Evolutionary conservation across 1,140 invertebrate species (phyloP).

Genomic region (Campodea augens): DNA sequence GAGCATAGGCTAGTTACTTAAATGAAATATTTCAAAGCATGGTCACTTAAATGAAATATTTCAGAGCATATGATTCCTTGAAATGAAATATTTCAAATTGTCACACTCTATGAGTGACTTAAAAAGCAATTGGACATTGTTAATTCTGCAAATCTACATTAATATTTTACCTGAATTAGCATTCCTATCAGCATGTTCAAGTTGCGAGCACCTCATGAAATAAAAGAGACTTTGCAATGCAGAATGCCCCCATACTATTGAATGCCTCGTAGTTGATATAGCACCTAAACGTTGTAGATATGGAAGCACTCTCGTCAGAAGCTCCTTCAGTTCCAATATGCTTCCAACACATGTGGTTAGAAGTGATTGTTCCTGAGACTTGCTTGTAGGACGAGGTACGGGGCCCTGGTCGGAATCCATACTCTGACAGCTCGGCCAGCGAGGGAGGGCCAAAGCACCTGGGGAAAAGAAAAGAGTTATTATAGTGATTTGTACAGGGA

Average conservation of each 20-base stretch:
- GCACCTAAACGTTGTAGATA: constrained; percentile 19
- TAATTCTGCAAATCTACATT: no score
- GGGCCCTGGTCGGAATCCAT: constrained; percentile 16
- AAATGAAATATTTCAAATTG: no score
- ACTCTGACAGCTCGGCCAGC: constrained; percentile 46
- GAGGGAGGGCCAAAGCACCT: constrained; percentile 61
- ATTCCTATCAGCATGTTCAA: no score
- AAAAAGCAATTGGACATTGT: no score
- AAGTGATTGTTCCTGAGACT: constrained; percentile 43
- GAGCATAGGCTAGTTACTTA: no score
- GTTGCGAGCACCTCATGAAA: constrained; percentile 77
- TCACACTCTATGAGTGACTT: no score
- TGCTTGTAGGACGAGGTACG: constrained; percentile 25
- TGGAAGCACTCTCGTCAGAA: constrained; percentile 36
- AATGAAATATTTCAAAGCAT: no score
- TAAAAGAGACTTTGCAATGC: constrained; percentile 65
- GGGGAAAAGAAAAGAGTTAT: no score
- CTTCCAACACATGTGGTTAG: constrained; percentile 76
- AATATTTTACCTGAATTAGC: no score
- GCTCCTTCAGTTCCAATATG: constrained; percentile 49
- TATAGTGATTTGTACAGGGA: no score
- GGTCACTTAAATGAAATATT: no score
- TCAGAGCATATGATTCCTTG: no score
- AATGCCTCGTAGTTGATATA: constrained; percentile 19
- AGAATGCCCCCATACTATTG: constrained; percentile 35